These are phyloP conservation scores for Toxotes chatareus DNA, from an alignment of 2,113 vertebrate genomes.

Conservation along the genomic window DNA sequence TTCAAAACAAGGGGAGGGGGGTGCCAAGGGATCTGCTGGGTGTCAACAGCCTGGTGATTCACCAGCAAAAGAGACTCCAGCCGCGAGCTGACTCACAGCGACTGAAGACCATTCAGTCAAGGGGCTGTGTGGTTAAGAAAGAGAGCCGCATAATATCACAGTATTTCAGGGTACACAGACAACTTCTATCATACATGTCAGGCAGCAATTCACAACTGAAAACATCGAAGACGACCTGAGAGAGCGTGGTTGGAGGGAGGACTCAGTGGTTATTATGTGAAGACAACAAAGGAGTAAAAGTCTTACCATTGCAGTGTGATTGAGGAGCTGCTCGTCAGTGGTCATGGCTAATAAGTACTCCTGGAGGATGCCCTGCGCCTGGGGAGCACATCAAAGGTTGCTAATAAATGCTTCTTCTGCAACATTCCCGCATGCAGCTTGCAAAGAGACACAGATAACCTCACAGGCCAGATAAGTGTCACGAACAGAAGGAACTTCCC, in stretches of 20 bases:
- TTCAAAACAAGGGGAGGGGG: conserved; percentile 60
- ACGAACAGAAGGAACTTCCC: conserved; percentile 9
- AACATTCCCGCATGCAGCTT: conserved; percentile 2
- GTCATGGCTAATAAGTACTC: conserved; percentile 96
- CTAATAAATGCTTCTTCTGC: neutral
- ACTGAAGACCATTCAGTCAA: conserved; percentile 41
- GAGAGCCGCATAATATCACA: conserved; percentile 37
- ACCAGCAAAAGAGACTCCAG: conserved; percentile 42
- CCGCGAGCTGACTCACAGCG: conserved; percentile 61
- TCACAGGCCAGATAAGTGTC: neutral
- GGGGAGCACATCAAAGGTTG: conserved; percentile 50
- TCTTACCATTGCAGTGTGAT: conserved; percentile 92
- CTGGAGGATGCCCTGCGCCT: conserved; percentile 93
- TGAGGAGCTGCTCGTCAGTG: conserved; percentile 93
- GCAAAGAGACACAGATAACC: neutral
- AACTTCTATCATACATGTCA: neutral
- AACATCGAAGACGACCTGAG: neutral
- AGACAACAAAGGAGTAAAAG: neutral
- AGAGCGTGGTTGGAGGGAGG: neutral
- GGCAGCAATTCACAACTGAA: neutral
- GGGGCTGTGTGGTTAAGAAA: conserved; percentile 31
- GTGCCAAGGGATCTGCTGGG: conserved; percentile 43
- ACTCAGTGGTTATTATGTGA: neutral
- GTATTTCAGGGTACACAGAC: neutral
- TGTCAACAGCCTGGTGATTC: conserved; percentile 73